Percentiles rank a stretch among this genome's conserved stretches.
Conservation (phyloP, 2,113 vertebrate genomes). For the Oncorhynchus mykiss region DNA sequence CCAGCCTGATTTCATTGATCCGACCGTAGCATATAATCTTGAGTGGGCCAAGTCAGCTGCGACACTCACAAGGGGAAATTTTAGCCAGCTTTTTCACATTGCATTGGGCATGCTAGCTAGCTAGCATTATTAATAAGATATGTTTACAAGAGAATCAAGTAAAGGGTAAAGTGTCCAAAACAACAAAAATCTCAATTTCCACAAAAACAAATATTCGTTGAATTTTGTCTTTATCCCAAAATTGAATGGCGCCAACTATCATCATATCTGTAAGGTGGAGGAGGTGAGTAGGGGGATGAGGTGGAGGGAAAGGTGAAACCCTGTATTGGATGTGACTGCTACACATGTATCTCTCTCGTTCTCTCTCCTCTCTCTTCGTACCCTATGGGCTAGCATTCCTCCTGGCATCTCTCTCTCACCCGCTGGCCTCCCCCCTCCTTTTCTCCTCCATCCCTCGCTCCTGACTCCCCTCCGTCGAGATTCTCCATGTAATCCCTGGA, state of each 20-base stretch:
- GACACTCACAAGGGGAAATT: no score
- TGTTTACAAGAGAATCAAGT: no score
- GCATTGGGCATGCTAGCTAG: no score
- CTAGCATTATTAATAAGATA: no score
- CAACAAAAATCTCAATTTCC: no score
- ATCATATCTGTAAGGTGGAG: slow-evolving; percentile 75
- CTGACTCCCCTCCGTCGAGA: slow-evolving; percentile 82
- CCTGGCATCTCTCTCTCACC: slow-evolving; percentile 68
- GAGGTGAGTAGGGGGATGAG: slow-evolving; percentile 6
- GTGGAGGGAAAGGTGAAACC: slow-evolving; percentile 64
- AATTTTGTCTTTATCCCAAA: no score
- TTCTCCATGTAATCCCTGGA: slow-evolving; percentile 90
- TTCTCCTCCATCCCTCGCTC: slow-evolving; percentile 77
- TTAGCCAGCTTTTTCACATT: no score
- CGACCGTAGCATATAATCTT: no score
- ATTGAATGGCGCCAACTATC: slow-evolving; percentile 38
- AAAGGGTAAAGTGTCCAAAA: no score
- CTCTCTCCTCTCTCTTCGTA: slow-evolving; percentile 58
- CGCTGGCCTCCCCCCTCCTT: slow-evolving; percentile 67
- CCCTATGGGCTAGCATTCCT: slow-evolving; percentile 71
- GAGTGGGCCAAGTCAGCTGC: no score
- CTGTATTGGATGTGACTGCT: slow-evolving; percentile 71
- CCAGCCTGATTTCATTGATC: no score
- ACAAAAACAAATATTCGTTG: no score
- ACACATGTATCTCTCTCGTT: slow-evolving; percentile 70